These are phyloP conservation scores for Riparia riparia DNA, from an alignment of 2,113 vertebrate genomes.

Conservation along the genomic window DNA sequence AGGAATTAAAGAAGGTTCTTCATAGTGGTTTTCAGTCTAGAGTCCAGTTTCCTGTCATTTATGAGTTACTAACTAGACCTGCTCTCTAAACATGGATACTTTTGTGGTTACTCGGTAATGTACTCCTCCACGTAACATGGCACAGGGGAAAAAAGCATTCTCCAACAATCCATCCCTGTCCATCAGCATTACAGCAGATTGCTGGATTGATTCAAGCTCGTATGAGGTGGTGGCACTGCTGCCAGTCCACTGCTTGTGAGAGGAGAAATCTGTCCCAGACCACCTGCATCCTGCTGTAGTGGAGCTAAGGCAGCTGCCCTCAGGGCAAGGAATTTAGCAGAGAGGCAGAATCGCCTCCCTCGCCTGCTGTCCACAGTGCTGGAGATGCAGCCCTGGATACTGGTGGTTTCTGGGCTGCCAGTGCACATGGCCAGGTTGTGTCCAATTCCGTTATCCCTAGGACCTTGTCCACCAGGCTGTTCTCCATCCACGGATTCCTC, in stretches of 20 bases:
- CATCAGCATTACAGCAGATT: neutral
- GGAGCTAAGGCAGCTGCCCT: neutral
- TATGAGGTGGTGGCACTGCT: neutral
- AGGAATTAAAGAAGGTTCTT: neutral
- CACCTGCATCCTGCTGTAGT: neutral
- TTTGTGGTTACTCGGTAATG: accelerated
- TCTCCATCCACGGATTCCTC: neutral
- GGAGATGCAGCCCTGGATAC: neutral
- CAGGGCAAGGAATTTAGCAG: neutral
- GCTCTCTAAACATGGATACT: neutral
- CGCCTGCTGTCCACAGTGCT: neutral
- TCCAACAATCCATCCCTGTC: neutral
- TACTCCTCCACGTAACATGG: accelerated
- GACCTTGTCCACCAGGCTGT: neutral
- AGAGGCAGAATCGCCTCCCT: neutral
- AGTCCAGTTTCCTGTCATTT: neutral
- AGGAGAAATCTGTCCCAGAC: neutral
- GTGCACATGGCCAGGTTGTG: neutral
- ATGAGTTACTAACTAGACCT: neutral
- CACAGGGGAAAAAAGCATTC: neutral
- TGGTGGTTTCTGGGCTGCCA: neutral
- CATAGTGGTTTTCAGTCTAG: neutral
- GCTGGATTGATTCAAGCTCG: neutral
- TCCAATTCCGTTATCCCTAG: neutral
- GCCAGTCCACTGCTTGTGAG: neutral